Evolutionary conservation across 2,888 invertebrate species (phyloP), one percentile per base, ranked within the genome.

Genomic region (Kryphioiulus occultus): DNA sequence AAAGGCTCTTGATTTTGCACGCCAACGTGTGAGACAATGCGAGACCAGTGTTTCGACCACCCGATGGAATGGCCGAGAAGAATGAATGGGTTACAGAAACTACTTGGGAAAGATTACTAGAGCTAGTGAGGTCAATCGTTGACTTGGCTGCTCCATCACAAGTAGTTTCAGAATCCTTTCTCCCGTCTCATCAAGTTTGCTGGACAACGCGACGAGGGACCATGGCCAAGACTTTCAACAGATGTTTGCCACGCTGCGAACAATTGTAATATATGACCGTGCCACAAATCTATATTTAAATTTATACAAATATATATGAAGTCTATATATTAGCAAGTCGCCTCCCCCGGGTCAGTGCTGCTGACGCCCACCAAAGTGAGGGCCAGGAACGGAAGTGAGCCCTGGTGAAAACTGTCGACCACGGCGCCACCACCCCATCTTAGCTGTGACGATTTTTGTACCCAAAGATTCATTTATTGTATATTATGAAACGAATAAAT

Each of bases 371-470:
- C 19, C 53, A n/a, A n/a, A 47, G 47, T 17, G 17, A 10, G 47
- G 2, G 47, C 17, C 2, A 10, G 47, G 47, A 17, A 5, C 12
- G 47, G 47, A 53, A 53, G 53, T n/a, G 53, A 3, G 19, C n/a
- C n/a, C 53, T 17, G n/a, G 19, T n/a, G 53, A 53, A 5, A 17
- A 53, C 5, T n/a, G 4, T 4, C 17, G 47, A 17, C 47, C 12
- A 12, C 17, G 53, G n/a, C 19, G 1, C 53, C 17, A 5, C 19
- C 5, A 53, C 53, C 19, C n/a, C 53, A 1, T 17, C 17, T 53
- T 53, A 53, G 53, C 53, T 53, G 53, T 53, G 53, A 53, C 53
- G 53, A 53, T 53, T 53, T 53, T 53, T 53, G 53, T 53, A 53
- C 53, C 53, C 53, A 53, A 53, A 53, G 53, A 53, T 53, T 53